Conservation (phyloP, 2,797 vertebrate species). For the Todus mexicanus region DNA sequence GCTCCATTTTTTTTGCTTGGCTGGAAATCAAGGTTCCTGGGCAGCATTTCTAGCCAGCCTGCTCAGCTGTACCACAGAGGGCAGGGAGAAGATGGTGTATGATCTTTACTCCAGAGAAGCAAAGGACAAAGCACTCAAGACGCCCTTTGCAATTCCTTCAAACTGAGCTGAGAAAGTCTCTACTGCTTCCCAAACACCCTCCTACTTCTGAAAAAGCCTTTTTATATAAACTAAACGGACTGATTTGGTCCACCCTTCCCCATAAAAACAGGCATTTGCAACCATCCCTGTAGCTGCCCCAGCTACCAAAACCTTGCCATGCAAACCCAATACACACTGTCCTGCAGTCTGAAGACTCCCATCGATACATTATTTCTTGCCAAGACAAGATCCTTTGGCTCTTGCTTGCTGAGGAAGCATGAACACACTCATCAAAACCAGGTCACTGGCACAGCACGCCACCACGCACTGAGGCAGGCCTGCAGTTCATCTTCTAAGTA, state of each 20-base stretch:
- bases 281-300: neutral
- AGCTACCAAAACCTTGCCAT: neutral
- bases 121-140: neutral
- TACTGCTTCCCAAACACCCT: neutral
- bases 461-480: neutral
- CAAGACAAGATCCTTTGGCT: neutral
- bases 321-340: neutral
- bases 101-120: neutral
- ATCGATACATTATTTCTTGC: neutral
- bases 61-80: neutral
- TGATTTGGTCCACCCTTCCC: neutral
- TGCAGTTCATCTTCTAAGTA: constrained; percentile 12
- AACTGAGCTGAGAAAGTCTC: neutral
- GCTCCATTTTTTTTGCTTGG: neutral
- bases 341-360: neutral
- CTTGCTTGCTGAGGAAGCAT: neutral
- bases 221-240: neutral
- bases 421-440: neutral
- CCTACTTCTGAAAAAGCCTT: neutral
- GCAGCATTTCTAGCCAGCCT: neutral
- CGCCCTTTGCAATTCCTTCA: neutral
- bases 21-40: neutral
- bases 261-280: neutral
- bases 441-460: neutral
- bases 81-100: neutral